phyloP scores from a whole-genome alignment of 2,888 invertebrate species.

The Anoplius nigerrimus region DNA sequence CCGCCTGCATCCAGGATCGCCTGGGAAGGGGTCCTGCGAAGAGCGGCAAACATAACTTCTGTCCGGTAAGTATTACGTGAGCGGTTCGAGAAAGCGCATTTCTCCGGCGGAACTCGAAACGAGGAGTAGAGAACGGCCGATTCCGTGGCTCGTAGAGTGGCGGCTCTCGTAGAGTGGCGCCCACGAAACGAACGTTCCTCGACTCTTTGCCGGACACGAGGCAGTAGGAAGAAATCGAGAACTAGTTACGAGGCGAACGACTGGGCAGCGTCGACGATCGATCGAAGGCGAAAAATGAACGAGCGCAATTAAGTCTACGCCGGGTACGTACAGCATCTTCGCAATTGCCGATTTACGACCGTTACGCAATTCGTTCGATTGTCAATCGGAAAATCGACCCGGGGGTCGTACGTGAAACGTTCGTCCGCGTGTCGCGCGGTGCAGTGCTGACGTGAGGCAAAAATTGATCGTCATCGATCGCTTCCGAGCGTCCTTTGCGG shows the following conservation, averaged over 20 bases:
- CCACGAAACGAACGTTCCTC: neutral
- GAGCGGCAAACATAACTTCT: conserved; percentile 20
- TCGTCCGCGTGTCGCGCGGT: too few species aligned
- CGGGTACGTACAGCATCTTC: neutral
- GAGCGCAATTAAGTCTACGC: neutral
- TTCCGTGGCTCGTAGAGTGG: conserved; percentile 8
- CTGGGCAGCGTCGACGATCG: too few species aligned
- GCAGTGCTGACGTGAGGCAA: too few species aligned
- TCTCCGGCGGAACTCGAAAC: conserved; percentile 60
- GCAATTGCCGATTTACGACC: too few species aligned
- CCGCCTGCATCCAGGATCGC: too few species aligned
- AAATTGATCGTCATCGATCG: too few species aligned
- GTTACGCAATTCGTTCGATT: too few species aligned
- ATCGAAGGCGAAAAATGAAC: too few species aligned
- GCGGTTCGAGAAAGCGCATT: conserved; percentile 68
- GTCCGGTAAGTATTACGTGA: conserved; percentile 63
- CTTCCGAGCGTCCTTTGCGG: too few species aligned
- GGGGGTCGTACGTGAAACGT: too few species aligned
- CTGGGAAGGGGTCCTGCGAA: neutral
- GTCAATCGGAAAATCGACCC: too few species aligned
- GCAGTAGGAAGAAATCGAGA: neutral
- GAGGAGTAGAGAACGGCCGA: conserved; percentile 39
- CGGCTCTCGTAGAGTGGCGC: neutral
- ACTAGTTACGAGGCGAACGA: too few species aligned
- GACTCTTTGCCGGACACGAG: neutral